Conservation (phyloP, 2,888 invertebrate genomes). For the Drosophila acutilabella region DNA sequence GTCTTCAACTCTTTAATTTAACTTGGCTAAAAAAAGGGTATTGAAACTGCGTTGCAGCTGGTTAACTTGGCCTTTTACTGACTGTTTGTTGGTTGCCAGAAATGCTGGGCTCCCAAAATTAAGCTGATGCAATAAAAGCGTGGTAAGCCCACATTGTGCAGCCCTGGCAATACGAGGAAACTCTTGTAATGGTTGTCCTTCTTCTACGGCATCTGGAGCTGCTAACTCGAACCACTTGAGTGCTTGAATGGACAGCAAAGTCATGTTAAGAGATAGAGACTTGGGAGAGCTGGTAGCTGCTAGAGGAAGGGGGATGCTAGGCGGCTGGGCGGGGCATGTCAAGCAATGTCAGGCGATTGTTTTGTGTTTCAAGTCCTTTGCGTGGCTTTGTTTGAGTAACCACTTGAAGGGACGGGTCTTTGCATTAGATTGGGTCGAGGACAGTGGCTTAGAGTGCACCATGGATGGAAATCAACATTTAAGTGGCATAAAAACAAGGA, state of each 20-base stretch:
- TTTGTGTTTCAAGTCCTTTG: conserved; percentile 56
- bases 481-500: not conserved
- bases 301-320: not conserved
- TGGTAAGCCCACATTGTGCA: conserved; percentile 26
- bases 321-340: conserved; percentile 25
- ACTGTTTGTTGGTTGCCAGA: conserved; percentile 22
- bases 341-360: conserved; percentile 72
- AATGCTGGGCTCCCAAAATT: conserved; percentile 53
- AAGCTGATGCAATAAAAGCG: conserved; percentile 59
- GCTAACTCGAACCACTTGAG: conserved; percentile 31
- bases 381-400: conserved; percentile 64
- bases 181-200: conserved; percentile 3
- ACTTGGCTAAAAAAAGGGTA: not conserved
- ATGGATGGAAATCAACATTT: not conserved
- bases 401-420: conserved; percentile 49
- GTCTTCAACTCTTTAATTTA: no score
- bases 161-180: not conserved
- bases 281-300: not conserved
- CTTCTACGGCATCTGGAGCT: conserved; percentile 14
- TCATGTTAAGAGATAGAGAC: not conserved
- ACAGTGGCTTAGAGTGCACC: conserved; percentile 8
- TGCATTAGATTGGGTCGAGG: conserved; percentile 53
- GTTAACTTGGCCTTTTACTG: conserved; percentile 1
- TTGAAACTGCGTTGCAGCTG: not conserved
- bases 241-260: conserved; percentile 35